Conservation (phyloP, 2,888 invertebrate genomes). For the Mythimna ferrago region DNA sequence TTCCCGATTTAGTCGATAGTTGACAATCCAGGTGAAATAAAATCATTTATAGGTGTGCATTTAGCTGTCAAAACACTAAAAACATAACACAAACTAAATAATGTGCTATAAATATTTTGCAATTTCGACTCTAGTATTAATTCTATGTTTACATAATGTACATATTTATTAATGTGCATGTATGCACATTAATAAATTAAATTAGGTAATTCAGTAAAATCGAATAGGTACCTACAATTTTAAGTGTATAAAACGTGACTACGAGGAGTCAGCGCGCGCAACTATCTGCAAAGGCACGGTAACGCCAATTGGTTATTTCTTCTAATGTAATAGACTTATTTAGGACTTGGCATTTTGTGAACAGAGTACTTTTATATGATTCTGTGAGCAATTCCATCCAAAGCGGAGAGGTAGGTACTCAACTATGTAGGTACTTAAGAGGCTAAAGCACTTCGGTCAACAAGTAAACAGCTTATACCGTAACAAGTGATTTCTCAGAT, state of each 20-base stretch:
- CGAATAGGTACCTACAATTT: not conserved
- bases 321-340: not conserved
- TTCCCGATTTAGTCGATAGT: not conserved
- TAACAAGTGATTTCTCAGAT: conserved; percentile 3
- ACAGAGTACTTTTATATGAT: not conserved
- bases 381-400: no score
- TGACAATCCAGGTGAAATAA: not conserved
- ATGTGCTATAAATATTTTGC: conserved; percentile 3
- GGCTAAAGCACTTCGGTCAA: no score
- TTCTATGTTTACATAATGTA: no score
- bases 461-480: not conserved
- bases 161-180: no score
- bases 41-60: not conserved
- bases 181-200: not conserved
- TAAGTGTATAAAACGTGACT: not conserved
- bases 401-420: not conserved
- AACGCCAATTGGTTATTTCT: not conserved
- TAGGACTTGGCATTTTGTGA: not conserved
- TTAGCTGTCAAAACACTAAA: not conserved
- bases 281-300: conserved; percentile 24
- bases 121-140: not conserved
- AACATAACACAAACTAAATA: conserved; percentile 1
- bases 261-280: not conserved
- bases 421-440: not conserved
- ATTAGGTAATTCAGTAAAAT: not conserved